These are phyloP conservation scores for Caenorhabditis afra DNA, from an alignment of 2,888 invertebrate genomes.

Conservation along the genomic window DNA sequence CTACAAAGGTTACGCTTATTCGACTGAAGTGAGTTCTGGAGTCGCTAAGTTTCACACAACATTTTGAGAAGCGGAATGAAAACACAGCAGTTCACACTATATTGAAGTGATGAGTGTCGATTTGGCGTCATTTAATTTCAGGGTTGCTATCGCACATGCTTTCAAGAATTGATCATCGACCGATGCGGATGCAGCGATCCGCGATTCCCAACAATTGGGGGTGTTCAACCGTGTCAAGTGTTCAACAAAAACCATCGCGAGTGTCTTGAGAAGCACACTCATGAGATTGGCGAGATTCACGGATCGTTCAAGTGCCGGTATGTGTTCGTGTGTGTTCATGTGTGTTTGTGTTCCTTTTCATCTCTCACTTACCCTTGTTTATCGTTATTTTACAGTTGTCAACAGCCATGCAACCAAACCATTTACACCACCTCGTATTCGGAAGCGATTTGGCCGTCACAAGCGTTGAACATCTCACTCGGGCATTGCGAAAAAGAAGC, in stretches of 20 bases:
- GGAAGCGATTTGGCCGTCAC: conserved; percentile 78
- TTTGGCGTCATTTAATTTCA: conserved; percentile 43
- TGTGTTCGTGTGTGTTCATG: too few species aligned
- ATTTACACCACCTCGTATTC: conserved; percentile 76
- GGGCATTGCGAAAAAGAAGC: conserved; percentile 71
- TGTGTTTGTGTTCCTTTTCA: too few species aligned
- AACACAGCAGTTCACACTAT: background rate
- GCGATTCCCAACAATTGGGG: conserved; percentile 74
- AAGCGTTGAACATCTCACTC: conserved; percentile 73
- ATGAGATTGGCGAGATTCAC: conserved; percentile 72
- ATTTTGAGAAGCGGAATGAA: background rate
- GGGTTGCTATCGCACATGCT: conserved; percentile 79
- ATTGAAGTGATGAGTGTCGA: conserved; percentile 19
- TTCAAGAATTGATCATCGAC: conserved; percentile 75
- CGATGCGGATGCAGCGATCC: conserved; percentile 79
- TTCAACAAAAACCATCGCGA: conserved; percentile 73
- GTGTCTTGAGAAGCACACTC: conserved; percentile 76
- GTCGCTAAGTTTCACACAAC: too few species aligned
- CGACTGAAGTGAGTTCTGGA: conserved; percentile 71
- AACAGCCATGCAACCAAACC: conserved; percentile 78
- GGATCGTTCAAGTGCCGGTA: conserved; percentile 70
- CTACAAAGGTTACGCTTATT: conserved; percentile 75
- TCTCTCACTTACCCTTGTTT: too few species aligned
- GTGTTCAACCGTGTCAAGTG: conserved; percentile 73
- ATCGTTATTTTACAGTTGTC: conserved; percentile 64